Base-by-base conservation (phyloP, 2,113 vertebrate genomes). In the Paralichthys olivaceus region DNA sequence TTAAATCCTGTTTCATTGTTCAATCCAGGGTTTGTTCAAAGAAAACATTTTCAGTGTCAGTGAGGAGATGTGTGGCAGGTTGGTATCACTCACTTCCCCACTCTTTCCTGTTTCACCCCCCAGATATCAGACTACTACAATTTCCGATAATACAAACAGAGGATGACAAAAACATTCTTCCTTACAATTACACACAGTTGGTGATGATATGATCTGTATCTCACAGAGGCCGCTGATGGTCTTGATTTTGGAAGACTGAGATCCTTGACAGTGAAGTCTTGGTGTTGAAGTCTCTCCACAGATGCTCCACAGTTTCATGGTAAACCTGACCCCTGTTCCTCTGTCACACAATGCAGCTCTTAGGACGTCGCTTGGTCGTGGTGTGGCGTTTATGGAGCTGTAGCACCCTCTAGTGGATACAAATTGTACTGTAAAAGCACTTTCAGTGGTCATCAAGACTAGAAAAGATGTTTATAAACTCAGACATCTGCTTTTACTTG, bases 211-310 rank as follows among this genome's bases (percentile, higher is more conserved):
- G n/a, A n/a, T 64, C 25, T 19, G 40, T 11, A 6, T 62, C 20
- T 12, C 7, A 11, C 45, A 61, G 7, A 19, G 14, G 55, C 68
- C 45, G 20, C 7, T 37, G 15, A 60, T 22, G 7, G 0, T 19
- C 37, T 61, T 69, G 69, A 76, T 58, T 81, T 75, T 67, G 56
- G 75, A 75, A 75, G 80, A 69, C 25, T 4, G 15, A 61, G 60
- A 19, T 11, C 71, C 32, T 43, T 47, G 54, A 75, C 55, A 20
- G 23, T 84, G 75, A 89, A 57, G 72, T 86, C 57, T 82, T 69
- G 63, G 75, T 80, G 69, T 75, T 67, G 0, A 74, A 63, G 51
- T 71, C 9, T 45, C 34, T 79, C 69, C 69, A 49, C 55, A 66
- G 71, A 37, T 67, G 64, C 76, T 29, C 25, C 8, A 11, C 32